A percentile compares a stretch with the other conserved stretches of the same genome.
Conservation (phyloP, 2,888 invertebrate species). For the Acleris holmiana region DNA sequence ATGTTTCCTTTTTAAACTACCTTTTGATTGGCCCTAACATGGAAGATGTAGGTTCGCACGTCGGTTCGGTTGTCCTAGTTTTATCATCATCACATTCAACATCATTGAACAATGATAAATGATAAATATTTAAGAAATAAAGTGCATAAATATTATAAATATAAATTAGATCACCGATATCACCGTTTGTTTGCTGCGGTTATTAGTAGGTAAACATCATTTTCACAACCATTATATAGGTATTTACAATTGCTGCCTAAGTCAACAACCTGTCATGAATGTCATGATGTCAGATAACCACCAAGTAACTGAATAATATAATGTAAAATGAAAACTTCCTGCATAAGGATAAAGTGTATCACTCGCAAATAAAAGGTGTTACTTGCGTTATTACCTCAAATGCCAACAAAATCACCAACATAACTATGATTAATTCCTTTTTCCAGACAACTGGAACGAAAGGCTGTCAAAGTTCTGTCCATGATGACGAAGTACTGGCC, state of each 20-base stretch:
- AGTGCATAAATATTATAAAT: background rate
- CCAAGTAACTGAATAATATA: no score
- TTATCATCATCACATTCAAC: no score
- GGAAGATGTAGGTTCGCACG: background rate
- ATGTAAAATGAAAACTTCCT: no score
- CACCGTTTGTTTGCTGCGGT: slow-evolving; percentile 42
- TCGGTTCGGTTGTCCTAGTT: background rate
- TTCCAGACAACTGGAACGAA: slow-evolving; percentile 77
- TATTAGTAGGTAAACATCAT: background rate
- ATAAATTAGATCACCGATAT: slow-evolving; percentile 14
- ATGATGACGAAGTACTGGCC: slow-evolving; percentile 90
- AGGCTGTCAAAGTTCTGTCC: slow-evolving; percentile 85
- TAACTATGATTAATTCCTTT: background rate
- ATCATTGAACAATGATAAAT: slow-evolving; percentile 15
- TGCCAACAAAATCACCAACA: no score
- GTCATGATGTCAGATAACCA: no score
- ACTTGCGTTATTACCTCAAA: no score
- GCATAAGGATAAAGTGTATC: no score
- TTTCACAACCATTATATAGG: background rate
- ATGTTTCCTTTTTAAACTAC: no score
- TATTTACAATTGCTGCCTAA: background rate
- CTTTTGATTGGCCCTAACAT: no score
- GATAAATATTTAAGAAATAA: slow-evolving; percentile 17
- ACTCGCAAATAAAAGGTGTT: no score
- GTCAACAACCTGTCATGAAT: slow-evolving; percentile 1